These are phyloP conservation scores for Hozukius guyotensis DNA, from an alignment of 2,797 vertebrate genomes.

Conservation along the genomic window DNA sequence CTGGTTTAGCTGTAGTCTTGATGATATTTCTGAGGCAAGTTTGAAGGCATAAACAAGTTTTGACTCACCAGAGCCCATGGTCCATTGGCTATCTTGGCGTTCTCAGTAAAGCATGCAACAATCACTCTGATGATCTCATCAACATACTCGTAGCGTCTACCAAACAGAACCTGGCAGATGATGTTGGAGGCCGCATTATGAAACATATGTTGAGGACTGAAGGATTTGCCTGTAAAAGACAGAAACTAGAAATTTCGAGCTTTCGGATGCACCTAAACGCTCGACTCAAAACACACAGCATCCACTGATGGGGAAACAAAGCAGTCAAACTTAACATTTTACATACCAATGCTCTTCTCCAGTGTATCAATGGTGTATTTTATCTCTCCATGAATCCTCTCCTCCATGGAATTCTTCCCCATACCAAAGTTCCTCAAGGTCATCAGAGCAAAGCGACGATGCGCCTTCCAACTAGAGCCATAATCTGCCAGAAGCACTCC, in stretches of 20 bases:
- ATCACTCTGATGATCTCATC: slow-evolving; percentile 65
- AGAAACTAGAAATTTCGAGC: too few relatives aligned
- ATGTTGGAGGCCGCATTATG: slow-evolving; percentile 81
- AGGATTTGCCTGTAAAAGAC: slow-evolving; percentile 56
- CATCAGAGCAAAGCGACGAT: slow-evolving; percentile 79
- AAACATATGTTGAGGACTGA: slow-evolving; percentile 77
- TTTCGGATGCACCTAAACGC: too few relatives aligned
- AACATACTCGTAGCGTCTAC: slow-evolving; percentile 70
- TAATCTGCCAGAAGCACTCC: slow-evolving; percentile 77
- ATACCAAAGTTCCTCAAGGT: slow-evolving; percentile 83
- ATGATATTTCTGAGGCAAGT: neutral
- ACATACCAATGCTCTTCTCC: slow-evolving; percentile 67
- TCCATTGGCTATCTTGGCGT: slow-evolving; percentile 70
- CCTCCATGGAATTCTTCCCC: slow-evolving; percentile 82
- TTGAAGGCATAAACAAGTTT: neutral
- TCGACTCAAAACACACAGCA: too few relatives aligned
- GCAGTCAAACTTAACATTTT: too few relatives aligned
- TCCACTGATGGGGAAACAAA: too few relatives aligned
- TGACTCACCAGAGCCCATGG: slow-evolving; percentile 79
- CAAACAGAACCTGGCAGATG: slow-evolving; percentile 81
- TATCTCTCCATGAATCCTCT: slow-evolving; percentile 75
- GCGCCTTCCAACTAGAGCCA: slow-evolving; percentile 74
- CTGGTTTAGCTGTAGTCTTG: neutral
- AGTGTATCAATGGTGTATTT: slow-evolving; percentile 49
- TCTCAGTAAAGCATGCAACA: slow-evolving; percentile 67